Percentiles rank a stretch among this genome's conserved stretches.
Evolutionary conservation across 2,113 vertebrate genomes (phyloP).

Genomic region (Callaeas wilsoni): DNA sequence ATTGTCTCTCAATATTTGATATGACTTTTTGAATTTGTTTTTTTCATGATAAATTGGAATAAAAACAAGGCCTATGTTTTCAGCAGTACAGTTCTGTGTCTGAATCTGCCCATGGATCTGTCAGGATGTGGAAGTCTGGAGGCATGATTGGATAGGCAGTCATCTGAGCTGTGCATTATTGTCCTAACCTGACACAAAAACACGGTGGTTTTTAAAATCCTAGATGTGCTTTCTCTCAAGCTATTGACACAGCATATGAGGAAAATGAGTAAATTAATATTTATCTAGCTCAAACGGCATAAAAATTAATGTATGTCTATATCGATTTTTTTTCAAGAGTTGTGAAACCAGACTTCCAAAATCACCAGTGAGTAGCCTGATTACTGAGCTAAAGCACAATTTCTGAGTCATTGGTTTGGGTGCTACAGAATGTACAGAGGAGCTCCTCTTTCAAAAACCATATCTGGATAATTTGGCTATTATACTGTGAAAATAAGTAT

Average conservation of each 20-base stretch:
- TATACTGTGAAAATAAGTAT: not conserved
- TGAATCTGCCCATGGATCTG: not conserved
- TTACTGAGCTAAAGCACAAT: not conserved
- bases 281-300: not conserved
- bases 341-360: not conserved
- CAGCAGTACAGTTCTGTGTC: not conserved
- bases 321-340: not conserved
- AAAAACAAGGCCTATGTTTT: not conserved
- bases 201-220: not conserved
- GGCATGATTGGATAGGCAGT: not conserved
- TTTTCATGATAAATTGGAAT: not conserved
- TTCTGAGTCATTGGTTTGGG: not conserved
- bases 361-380: not conserved
- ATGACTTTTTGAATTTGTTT: rapidly evolving
- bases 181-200: not conserved
- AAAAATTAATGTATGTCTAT: not conserved
- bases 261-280: not conserved
- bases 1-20: not conserved
- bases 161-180: not conserved
- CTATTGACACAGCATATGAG: not conserved
- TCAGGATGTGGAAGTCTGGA: not conserved
- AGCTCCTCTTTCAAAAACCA: not conserved
- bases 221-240: not conserved
- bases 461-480: not conserved
- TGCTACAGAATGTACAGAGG: not conserved